A percentile compares a stretch with the other conserved stretches of the same genome.
These are phyloP conservation scores for Brenthis ino DNA, from an alignment of 2,888 invertebrate genomes.

Conservation along the genomic window DNA sequence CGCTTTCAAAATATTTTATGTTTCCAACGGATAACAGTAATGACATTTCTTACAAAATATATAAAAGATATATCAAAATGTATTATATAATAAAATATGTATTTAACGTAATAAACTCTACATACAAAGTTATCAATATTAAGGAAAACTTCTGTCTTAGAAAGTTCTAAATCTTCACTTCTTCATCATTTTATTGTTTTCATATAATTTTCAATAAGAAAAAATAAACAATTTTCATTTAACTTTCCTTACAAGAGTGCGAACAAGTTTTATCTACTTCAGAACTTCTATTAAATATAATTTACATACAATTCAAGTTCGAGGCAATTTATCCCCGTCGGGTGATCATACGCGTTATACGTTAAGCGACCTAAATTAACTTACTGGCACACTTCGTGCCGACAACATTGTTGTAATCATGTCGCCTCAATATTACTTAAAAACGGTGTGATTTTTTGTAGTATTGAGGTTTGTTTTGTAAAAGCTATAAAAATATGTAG, in stretches of 20 bases:
- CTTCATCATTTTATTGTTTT: not conserved
- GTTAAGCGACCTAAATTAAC: conserved; percentile 1
- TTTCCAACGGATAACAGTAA: too few species aligned
- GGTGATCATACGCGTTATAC: conserved; percentile 1
- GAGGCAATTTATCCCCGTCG: conserved; percentile 14
- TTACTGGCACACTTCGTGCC: not conserved
- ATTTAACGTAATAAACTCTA: too few species aligned
- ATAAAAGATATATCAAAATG: too few species aligned
- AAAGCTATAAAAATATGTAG: too few species aligned
- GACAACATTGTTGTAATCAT: not conserved
- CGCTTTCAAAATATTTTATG: too few species aligned
- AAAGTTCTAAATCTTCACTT: conserved; percentile 10
- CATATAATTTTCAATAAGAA: conserved; percentile 23
- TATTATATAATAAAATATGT: too few species aligned
- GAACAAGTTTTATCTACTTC: conserved; percentile 48
- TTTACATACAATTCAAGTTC: conserved; percentile 74
- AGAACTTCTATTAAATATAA: conserved; percentile 55
- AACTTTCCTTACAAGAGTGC: conserved; percentile 46
- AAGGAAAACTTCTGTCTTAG: not conserved
- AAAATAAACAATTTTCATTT: conserved; percentile 45
- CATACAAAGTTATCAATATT: too few species aligned
- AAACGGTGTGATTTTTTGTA: too few species aligned
- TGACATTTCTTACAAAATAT: too few species aligned
- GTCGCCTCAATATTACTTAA: not conserved
- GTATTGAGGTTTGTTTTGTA: too few species aligned